Base-by-base conservation (phyloP, 2,113 vertebrate species). In the Casuarius casuarius region DNA sequence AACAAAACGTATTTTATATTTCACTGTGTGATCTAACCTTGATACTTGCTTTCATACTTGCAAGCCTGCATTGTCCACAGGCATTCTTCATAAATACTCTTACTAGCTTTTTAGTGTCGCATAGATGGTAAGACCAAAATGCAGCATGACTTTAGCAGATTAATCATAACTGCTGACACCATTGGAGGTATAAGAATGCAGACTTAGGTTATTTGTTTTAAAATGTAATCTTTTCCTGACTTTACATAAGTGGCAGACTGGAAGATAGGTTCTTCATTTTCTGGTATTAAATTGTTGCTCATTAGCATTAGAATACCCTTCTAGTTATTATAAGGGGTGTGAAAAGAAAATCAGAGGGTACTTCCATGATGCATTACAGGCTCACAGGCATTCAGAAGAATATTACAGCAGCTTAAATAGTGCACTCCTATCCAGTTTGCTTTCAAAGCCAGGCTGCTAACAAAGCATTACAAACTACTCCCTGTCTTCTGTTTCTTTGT, bases 171-270 rank as follows among this genome's bases (percentile, higher is more conserved):
- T 62, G 12, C 63, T 91, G 84, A 18, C 66, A 40, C 72, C 52
- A 44, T 3, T 78, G 46, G 87, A 86, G 92, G 82, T 93, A 88
- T 86, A 81, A 51, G n/a, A 77, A 84, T 35, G 54, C 44, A 59
- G 49, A 58, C 26, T 18, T 12, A 40, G n/a, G 75, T 67, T 76
- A 76, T 74, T 93, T 94, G 93, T 74, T 93, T 77, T 17, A 42
- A 85, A 63, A 59, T 4, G 33, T 12, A 7, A 13, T 62, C 52
- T 77, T 49, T 97, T 89, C 93, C 76, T 83, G 94, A 44, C 61
- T 12, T 20, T 48, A 7, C 7, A 2, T 5, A 58, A 95, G 68
- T 42, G 83, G 65, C 68, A 54, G 19, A 28, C 25, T 73, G 83
- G 87, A 90, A 96, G 95, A 83, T 19, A 22, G 58, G 67, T 58